Percentiles rank a stretch among this genome's conserved stretches.
These are phyloP conservation scores for Agrochola lychnidis DNA, from an alignment of 2,888 invertebrate genomes.

Conservation along the genomic window DNA sequence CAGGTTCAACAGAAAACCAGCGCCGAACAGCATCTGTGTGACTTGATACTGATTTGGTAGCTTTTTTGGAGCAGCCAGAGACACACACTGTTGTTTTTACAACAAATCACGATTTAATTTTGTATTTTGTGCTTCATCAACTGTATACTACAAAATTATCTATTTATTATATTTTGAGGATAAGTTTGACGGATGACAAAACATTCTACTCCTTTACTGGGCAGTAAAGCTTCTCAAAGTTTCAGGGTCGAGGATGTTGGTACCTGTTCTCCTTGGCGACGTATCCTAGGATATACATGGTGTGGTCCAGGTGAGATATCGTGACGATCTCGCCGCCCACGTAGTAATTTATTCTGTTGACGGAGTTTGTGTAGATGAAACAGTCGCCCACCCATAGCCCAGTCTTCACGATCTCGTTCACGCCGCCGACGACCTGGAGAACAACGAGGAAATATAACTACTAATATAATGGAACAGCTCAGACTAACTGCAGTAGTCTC, in stretches of 20 bases:
- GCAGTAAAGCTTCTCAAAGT: background rate
- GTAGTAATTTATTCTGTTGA: slow-evolving; percentile 99
- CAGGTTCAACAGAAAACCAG: background rate
- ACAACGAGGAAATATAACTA: background rate
- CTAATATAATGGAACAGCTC: background rate
- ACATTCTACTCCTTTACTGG: background rate
- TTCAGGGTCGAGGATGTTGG: background rate
- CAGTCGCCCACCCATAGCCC: slow-evolving; percentile 99
- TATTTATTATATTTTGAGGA: background rate
- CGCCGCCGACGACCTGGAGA: slow-evolving; percentile 94
- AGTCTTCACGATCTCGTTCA: slow-evolving; percentile 97
- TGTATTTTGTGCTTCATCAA: background rate
- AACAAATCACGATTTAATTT: background rate
- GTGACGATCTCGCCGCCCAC: slow-evolving; percentile 99
- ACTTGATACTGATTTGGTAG: too few species aligned
- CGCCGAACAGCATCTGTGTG: background rate
- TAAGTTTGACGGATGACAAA: background rate
- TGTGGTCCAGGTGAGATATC: slow-evolving; percentile 98
- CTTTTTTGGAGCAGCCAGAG: background rate
- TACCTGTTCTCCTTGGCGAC: slow-evolving; percentile 97
- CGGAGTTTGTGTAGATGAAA: slow-evolving; percentile 99
- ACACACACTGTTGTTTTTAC: background rate
- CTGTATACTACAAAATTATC: background rate
- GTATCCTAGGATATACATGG: slow-evolving; percentile 99
- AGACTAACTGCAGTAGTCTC: background rate